phyloP scores from a whole-genome alignment of 1,140 invertebrate genomes.

The Lanistes nyassanus region DNA sequence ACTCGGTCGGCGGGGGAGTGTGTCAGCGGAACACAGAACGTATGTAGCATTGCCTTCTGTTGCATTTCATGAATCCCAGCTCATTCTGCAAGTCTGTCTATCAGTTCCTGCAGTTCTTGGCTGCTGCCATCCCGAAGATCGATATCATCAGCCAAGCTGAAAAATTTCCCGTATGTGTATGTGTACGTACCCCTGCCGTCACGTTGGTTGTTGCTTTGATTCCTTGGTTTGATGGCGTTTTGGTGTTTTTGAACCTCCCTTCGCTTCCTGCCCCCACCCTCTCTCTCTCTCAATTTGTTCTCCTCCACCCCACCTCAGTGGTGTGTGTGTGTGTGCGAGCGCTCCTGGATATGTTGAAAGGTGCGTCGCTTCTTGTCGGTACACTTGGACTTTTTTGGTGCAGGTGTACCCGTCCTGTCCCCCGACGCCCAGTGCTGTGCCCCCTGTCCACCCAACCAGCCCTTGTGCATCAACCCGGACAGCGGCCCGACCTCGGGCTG shows the following conservation, averaged over 20 bases:
- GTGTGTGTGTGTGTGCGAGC: neutral
- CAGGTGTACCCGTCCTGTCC: neutral
- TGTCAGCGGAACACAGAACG: conserved; percentile 6
- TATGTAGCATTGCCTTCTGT: neutral
- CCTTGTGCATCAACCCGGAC: conserved; percentile 1
- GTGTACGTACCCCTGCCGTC: too few species aligned
- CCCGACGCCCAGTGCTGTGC: neutral
- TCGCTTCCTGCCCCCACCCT: neutral
- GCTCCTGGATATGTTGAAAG: neutral
- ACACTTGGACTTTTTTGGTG: neutral
- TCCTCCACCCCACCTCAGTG: neutral
- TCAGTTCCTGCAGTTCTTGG: too few species aligned
- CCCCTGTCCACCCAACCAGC: neutral
- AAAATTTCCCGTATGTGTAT: too few species aligned
- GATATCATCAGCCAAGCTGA: neutral
- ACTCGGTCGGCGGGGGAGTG: neutral
- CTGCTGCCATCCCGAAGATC: too few species aligned
- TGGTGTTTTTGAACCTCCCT: too few species aligned
- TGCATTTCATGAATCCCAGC: neutral
- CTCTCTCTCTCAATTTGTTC: neutral
- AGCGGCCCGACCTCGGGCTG: neutral
- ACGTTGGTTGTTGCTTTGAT: too few species aligned
- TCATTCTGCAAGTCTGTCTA: too few species aligned
- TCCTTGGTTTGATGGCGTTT: too few species aligned
- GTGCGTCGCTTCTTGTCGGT: too few species aligned